Evolutionary conservation across 1,140 invertebrate species (phyloP), one percentile per base, ranked within the genome.

Genomic region (Drosophila micromelanica): DNA sequence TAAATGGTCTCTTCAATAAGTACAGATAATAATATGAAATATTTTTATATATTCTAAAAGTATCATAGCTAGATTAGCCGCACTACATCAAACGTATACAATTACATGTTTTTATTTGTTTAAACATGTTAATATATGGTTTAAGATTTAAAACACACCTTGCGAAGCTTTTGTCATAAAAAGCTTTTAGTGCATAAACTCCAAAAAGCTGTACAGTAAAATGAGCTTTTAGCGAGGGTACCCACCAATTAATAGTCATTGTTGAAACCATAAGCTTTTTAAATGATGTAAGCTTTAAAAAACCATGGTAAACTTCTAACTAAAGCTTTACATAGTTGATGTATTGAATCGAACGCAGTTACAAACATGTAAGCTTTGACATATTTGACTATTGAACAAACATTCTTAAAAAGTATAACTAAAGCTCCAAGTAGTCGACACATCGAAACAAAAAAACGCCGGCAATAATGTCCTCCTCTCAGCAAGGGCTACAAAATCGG

Each of bases 381-480:
- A 20, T 2, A 13, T 49, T 38, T 9, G 3, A 17, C n/a, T 73
- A 73, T 73, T 73, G 70, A 73, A 73, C 42, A 73, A 73, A 73
- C 70, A 73, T 55, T 27, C 1, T 51, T 5, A 2, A 62, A 27
- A 6, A 45, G 5, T 20, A 20, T 32, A 65, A 20, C 12, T 17
- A 54, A 15, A 27, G 15, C 13, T 35, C 11, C 27, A 5, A 20
- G 15, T 6, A 37, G 17, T 13, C 17, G 6, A 51, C 38, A 27
- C 13, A 60, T 8, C 11, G 7, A 30, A 11, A 52, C 7, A 35
- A 35, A 52, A 42, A 1, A 46, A 45, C 42, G 43, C 38, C 12
- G 27, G 11, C 7, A 3, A 45, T 11, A 42, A 69, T 69, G 57
- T 13, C 38, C 0, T 20, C 13, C 12, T 27, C 46, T 3, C 42